phyloP scores from a whole-genome alignment of 2,888 invertebrate species.

The Dascillus cervinus region DNA sequence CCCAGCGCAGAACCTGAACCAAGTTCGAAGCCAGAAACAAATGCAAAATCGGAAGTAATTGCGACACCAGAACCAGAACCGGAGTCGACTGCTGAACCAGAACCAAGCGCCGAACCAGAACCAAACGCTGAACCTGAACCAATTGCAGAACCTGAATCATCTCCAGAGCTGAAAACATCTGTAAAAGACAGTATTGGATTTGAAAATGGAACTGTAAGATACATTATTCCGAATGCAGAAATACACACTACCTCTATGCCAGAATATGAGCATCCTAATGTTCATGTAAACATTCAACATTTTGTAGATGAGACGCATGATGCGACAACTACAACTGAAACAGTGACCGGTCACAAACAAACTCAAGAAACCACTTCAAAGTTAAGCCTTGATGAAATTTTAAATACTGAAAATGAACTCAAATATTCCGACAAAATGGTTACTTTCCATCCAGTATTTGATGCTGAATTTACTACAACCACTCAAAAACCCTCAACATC shows the following conservation, averaged over 20 bases:
- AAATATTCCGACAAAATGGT: no score
- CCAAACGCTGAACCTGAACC: conserved; percentile 4
- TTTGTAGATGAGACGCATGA: background rate
- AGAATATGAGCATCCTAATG: conserved; percentile 18
- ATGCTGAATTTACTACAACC: no score
- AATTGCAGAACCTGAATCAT: conserved; percentile 17
- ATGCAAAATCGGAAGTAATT: conserved; percentile 13
- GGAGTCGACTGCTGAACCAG: conserved; percentile 14
- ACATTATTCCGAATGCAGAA: no score
- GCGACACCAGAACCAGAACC: conserved; percentile 12
- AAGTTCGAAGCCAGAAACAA: conserved; percentile 26
- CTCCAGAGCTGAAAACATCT: conserved; percentile 15
- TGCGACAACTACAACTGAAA: background rate
- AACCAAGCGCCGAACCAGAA: conserved; percentile 3
- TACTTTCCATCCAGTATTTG: no score
- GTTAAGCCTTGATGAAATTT: no score
- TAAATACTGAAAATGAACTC: no score
- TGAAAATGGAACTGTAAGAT: no score
- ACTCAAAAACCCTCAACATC: no score
- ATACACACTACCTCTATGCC: conserved; percentile 11
- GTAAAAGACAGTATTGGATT: background rate
- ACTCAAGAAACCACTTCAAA: no score
- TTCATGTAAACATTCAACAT: background rate
- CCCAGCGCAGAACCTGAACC: conserved; percentile 21
- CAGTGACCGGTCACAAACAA: no score